Conservation (phyloP, 2,888 invertebrate species). For the Teleogryllus oceanicus region DNA sequence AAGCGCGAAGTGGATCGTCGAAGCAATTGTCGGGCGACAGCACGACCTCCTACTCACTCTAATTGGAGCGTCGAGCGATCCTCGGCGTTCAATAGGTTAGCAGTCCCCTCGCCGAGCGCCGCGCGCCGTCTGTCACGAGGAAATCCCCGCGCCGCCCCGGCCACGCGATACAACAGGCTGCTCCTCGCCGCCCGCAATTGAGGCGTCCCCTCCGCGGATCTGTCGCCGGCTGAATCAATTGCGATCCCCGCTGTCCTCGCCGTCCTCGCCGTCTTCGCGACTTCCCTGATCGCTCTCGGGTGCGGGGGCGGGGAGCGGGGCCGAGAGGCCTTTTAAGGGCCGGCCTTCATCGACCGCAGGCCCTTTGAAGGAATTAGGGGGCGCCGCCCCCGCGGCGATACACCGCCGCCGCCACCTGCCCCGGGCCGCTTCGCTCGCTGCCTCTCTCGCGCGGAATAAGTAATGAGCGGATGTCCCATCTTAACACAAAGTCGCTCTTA, state of each 20-base stretch:
- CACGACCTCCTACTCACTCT: too few species aligned
- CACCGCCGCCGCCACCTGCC: background rate
- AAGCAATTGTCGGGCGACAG: too few species aligned
- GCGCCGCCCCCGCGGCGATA: background rate
- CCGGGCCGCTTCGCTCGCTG: background rate
- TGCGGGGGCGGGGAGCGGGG: slow-evolving; percentile 26
- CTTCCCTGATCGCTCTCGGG: slow-evolving; percentile 47
- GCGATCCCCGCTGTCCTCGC: slow-evolving; percentile 54
- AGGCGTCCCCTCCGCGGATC: too few species aligned
- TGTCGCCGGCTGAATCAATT: slow-evolving; percentile 54
- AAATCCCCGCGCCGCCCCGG: too few species aligned
- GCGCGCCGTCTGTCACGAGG: too few species aligned
- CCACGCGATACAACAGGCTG: too few species aligned
- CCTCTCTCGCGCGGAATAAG: background rate
- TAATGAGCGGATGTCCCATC: background rate
- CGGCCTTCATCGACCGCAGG: background rate
- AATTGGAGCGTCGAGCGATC: too few species aligned
- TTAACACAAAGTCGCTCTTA: too few species aligned
- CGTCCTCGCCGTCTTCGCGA: slow-evolving; percentile 51
- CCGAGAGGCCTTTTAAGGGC: background rate
- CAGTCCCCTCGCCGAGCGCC: too few species aligned
- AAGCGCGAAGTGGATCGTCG: too few species aligned
- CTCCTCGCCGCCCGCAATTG: too few species aligned
- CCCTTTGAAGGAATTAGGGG: background rate
- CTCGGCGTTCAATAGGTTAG: too few species aligned